Evolutionary conservation across 2,888 invertebrate genomes (phyloP).

Genomic region (Heliconius ismenius): DNA sequence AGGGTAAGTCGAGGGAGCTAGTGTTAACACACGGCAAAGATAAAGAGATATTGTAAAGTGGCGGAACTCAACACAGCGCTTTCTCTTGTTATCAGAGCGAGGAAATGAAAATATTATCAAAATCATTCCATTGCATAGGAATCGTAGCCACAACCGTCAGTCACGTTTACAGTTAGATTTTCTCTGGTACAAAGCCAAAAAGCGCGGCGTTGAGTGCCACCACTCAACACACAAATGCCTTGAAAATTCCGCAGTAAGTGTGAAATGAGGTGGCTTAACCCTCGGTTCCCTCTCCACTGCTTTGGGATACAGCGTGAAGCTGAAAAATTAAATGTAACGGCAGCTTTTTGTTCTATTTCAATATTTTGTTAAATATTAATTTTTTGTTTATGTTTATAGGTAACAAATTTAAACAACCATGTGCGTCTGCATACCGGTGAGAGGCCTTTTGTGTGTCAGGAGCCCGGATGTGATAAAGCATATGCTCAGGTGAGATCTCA

Average conservation of each 20-base stretch:
- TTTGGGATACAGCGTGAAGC: no score
- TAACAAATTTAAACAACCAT: conserved; percentile 78
- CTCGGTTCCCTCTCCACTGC: no score
- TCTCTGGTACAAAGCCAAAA: no score
- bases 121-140: neutral
- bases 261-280: no score
- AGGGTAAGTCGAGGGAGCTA: no score
- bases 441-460: conserved; percentile 75
- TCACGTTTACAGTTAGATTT: neutral
- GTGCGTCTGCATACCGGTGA: conserved; percentile 79
- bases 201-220: no score
- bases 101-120: neutral
- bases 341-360: neutral
- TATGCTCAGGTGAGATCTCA: conserved; percentile 69
- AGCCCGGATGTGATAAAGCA: conserved; percentile 77
- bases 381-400: conserved; percentile 52
- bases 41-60: no score
- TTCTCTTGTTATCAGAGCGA: neutral
- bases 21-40: no score
- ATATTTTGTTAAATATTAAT: neutral
- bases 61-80: neutral
- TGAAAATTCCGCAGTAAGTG: no score
- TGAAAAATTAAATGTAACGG: neutral
- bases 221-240: no score
- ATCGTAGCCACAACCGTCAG: neutral